phyloP scores from a whole-genome alignment of 92 coral and sea anemone species.

The Umimayanthus kanabou region DNA sequence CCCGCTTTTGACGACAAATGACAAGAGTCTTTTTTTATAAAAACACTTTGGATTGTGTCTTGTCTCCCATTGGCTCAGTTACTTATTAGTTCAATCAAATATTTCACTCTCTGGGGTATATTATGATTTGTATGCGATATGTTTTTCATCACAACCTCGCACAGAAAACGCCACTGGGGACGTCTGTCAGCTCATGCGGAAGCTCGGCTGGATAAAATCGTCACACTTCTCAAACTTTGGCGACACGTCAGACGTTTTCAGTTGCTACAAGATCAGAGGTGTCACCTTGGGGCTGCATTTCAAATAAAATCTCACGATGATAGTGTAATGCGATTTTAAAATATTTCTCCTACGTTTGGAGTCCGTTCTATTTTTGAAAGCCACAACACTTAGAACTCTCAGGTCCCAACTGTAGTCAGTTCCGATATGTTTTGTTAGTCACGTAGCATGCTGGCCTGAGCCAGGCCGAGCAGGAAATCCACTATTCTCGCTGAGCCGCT shows the following conservation, averaged over 20 bases:
- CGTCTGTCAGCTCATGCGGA: constrained; percentile 30
- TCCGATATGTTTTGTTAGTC: constrained; percentile 21
- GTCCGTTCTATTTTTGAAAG: constrained; percentile 7
- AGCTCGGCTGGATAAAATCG: constrained; percentile 14
- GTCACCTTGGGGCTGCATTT: background rate
- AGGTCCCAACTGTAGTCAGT: constrained; percentile 7
- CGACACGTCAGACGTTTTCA: background rate
- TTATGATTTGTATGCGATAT: constrained; percentile 43
- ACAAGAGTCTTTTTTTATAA: constrained; percentile 60
- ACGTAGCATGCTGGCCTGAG: constrained; percentile 4
- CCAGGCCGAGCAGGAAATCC: background rate
- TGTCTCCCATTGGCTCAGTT: constrained; percentile 73
- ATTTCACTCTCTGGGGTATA: constrained; percentile 78
- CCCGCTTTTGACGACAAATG: constrained; percentile 88
- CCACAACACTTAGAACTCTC: constrained; percentile 4
- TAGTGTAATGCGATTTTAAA: background rate
- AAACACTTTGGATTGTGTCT: constrained; percentile 51
- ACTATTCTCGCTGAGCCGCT: background rate
- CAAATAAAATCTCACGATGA: background rate
- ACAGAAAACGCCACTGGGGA: constrained; percentile 40
- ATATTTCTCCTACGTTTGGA: background rate
- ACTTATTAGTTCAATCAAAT: constrained; percentile 71
- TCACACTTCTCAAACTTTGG: background rate
- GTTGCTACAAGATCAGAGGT: background rate
- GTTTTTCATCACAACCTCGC: constrained; percentile 47